These are phyloP conservation scores for Spodoptera picta DNA, from an alignment of 2,888 invertebrate genomes.

Conservation along the genomic window DNA sequence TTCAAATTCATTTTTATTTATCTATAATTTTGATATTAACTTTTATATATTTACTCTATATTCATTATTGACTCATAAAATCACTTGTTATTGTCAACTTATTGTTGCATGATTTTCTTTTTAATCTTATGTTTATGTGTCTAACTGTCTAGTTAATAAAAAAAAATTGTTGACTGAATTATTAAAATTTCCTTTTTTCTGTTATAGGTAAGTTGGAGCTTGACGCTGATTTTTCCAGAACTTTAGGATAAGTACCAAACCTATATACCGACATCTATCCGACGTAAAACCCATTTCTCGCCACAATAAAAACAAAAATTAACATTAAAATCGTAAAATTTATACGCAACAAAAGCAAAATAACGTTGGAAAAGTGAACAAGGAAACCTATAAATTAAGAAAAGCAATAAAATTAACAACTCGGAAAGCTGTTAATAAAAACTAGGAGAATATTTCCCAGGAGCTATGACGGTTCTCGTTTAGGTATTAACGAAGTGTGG, in stretches of 20 bases:
- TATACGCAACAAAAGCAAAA: conserved; percentile 17
- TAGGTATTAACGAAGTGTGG: conserved; percentile 2
- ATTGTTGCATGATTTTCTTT: conserved; percentile 20
- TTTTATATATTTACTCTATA: too few species aligned
- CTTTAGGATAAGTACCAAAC: conserved; percentile 23
- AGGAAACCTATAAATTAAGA: conserved; percentile 18
- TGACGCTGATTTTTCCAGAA: background rate
- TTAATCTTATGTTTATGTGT: too few species aligned
- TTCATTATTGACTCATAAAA: too few species aligned
- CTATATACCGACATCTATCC: background rate
- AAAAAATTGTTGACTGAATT: background rate
- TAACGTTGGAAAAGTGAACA: background rate
- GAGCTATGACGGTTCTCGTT: conserved; percentile 14
- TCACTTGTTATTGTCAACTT: background rate
- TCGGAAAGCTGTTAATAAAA: conserved; percentile 39
- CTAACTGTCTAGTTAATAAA: too few species aligned
- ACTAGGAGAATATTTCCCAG: conserved; percentile 23
- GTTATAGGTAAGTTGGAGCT: conserved; percentile 53
- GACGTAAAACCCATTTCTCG: background rate
- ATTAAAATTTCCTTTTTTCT: conserved; percentile 22
- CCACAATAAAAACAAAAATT: too few species aligned
- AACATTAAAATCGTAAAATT: background rate
- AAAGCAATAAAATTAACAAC: conserved; percentile 46
- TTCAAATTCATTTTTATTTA: too few species aligned
- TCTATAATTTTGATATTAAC: too few species aligned